Evolutionary conservation across 2,113 vertebrate species (phyloP).

Genomic region (Hucho hucho): DNA sequence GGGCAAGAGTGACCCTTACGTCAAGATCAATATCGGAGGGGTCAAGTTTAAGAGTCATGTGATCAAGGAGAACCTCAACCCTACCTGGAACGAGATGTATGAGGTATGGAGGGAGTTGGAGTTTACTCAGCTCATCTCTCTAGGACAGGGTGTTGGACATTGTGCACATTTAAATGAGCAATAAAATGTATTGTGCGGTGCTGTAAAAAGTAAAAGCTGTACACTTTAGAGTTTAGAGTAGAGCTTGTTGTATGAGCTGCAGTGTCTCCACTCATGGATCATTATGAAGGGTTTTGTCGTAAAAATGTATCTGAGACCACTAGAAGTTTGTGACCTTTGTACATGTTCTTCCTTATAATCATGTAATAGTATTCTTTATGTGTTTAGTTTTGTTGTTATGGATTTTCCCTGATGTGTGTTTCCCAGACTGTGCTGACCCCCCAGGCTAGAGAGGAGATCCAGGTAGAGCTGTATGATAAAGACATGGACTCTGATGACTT

Average conservation of each 20-base stretch:
- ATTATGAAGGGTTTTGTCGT: background rate
- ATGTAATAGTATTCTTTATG: background rate
- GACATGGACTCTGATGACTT: slow-evolving; percentile 90
- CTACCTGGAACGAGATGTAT: slow-evolving; percentile 89
- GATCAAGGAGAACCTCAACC: slow-evolving; percentile 86
- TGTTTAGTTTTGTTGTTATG: background rate
- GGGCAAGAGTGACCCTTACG: slow-evolving; percentile 91
- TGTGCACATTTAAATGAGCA: too few species aligned
- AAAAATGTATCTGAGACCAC: background rate
- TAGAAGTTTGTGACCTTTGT: too few species aligned
- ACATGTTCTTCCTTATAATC: too few species aligned
- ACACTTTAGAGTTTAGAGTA: too few species aligned
- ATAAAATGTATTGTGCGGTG: too few species aligned
- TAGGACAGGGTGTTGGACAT: too few species aligned
- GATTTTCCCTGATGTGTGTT: background rate
- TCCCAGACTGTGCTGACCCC: slow-evolving; percentile 76
- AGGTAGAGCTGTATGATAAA: slow-evolving; percentile 85
- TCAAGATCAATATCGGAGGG: slow-evolving; percentile 76
- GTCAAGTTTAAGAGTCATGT: slow-evolving; percentile 79
- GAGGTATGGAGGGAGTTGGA: slow-evolving; percentile 71
- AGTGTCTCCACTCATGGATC: too few species aligned
- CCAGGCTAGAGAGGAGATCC: slow-evolving; percentile 74
- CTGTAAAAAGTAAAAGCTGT: too few species aligned
- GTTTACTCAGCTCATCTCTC: background rate
- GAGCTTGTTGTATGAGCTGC: too few species aligned